phyloP scores from a whole-genome alignment of 2,113 vertebrate species.

The Anarhynchus alexandrinus region DNA sequence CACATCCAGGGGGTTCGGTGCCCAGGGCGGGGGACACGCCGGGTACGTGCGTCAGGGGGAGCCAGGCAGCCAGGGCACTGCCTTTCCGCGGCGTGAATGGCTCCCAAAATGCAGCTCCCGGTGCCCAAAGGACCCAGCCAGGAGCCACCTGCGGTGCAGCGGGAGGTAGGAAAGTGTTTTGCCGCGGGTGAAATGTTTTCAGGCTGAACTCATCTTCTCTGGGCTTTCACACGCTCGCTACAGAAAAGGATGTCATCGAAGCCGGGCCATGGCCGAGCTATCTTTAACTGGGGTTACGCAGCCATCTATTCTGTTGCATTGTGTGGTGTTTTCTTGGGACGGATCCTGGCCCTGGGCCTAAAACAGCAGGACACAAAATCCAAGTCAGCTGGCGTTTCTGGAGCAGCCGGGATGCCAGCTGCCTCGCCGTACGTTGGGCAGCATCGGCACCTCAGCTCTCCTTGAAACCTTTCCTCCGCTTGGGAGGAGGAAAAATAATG shows the following conservation, averaged over 20 bases:
- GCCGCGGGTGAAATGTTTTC: not conserved
- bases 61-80: not conserved
- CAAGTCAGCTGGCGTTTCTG: not conserved
- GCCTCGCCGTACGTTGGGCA: rapidly evolving
- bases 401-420: rapidly evolving
- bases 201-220: not conserved
- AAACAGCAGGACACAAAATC: not conserved
- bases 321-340: not conserved
- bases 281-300: not conserved
- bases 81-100: rapidly evolving
- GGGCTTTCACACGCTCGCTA: rapidly evolving
- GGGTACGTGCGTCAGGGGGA: rapidly evolving
- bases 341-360: not conserved
- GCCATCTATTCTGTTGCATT: not conserved
- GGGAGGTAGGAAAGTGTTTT: not conserved
- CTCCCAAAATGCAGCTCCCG: not conserved
- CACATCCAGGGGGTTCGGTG: no score
- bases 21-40: rapidly evolving
- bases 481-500: not conserved
- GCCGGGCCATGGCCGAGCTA: not conserved
- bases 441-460: not conserved
- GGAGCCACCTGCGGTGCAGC: not conserved
- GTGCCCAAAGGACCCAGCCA: not conserved
- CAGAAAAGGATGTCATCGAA: not conserved
- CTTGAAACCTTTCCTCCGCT: not conserved